Evolutionary conservation across 2,113 vertebrate species (phyloP).

Genomic region (Sinocyclocheilus anshuiensis): DNA sequence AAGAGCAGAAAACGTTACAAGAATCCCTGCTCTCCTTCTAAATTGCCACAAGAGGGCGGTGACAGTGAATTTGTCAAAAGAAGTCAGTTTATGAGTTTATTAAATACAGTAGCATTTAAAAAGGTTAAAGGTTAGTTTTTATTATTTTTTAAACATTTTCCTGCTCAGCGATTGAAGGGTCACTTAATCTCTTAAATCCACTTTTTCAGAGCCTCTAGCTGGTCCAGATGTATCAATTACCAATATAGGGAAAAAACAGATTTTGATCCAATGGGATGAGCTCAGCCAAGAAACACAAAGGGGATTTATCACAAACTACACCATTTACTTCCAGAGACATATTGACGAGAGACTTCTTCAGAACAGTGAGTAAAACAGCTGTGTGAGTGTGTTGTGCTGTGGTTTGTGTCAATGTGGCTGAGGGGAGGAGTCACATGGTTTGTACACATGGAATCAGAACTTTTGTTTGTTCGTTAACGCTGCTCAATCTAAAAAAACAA

Average conservation of each 20-base stretch:
- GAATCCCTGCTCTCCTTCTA: not conserved
- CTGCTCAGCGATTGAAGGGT: not conserved
- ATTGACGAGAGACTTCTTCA: constrained; percentile 32
- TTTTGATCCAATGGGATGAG: constrained; percentile 69
- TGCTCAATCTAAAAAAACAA: constrained; percentile 6
- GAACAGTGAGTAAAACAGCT: constrained; percentile 58
- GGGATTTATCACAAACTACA: constrained; percentile 73
- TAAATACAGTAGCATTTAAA: no score
- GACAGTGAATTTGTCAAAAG: not conserved
- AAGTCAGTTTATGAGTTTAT: not conserved
- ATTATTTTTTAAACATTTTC: no score
- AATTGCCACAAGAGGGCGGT: constrained; percentile 7
- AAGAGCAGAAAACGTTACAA: not conserved
- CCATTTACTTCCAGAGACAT: constrained; percentile 59
- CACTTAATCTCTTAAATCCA: not conserved
- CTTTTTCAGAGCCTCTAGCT: constrained; percentile 63
- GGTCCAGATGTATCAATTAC: constrained; percentile 62
- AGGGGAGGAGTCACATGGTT: not conserved
- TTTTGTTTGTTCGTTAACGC: not conserved
- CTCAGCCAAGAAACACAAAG: constrained; percentile 59
- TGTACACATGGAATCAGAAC: not conserved
- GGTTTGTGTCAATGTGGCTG: constrained; percentile 15
- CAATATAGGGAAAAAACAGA: constrained; percentile 18
- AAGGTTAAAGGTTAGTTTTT: no score
- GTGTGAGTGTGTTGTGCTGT: not conserved